Base-by-base conservation (phyloP, 2,888 invertebrate genomes). In the Panorpa germanica region DNA sequence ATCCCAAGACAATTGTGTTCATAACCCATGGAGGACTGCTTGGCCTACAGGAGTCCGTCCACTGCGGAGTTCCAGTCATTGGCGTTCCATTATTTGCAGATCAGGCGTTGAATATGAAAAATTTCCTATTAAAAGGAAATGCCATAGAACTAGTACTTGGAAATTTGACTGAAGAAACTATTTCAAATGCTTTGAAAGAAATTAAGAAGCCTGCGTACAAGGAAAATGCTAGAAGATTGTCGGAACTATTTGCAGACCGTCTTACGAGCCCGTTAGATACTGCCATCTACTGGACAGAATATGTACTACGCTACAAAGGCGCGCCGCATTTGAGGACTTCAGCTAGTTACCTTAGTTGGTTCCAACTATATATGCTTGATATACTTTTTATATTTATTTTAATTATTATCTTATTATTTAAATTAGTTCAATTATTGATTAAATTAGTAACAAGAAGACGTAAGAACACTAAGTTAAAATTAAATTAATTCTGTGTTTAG, bases 281-380 rank as follows among this genome's bases (percentile, higher is more conserved):
- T 14, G 65, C 65, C 0, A 49, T 68, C 2, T 71, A 65, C 47
- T 72, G 70, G 71, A 59, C 65, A 28, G 71, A 72, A 45, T 68
- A 70, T 38, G 62, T 70, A 1, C 46, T 65, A 5, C 56, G 65
- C 20, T 65, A 69, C 39, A 58, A 60, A 32, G 66, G 66, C 2
- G 65, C 65, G 1, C 38, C 45, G 2, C 62, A 65, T 34, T 36
- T 65, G 15, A 49, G 59, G 22, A 60, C 59, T n/a, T 57, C 60
- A 2, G 60, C 60, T 0, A 46, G 59, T 3, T 59, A 63, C 33
- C 45, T 66, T 10, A 43, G 55, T 1, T 47, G 53, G 36, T 46
- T 56, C 17, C 63, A 67, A 55, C n/a, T n/a, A n/a, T n/a, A n/a
- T n/a, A n/a, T n/a, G n/a, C n/a, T n/a, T n/a, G n/a, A n/a, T n/a